Evolutionary conservation across 1,140 invertebrate genomes (phyloP).

Genomic region (Psix sp.): DNA sequence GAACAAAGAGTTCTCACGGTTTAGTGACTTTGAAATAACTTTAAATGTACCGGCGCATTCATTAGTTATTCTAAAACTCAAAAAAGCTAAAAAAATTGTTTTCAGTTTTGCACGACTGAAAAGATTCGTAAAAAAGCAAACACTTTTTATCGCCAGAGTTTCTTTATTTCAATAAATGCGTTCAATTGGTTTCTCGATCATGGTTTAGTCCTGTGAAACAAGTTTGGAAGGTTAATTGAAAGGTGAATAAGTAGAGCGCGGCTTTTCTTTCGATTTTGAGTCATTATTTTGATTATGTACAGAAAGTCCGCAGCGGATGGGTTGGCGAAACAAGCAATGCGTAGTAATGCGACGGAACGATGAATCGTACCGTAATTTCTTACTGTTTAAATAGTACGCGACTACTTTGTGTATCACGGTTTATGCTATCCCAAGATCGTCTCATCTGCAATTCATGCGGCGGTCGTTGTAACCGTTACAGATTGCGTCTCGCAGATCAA

Average conservation of each 20-base stretch:
- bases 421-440: constrained; percentile 16
- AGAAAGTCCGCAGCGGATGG: background rate
- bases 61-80: too few relatives aligned
- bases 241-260: background rate
- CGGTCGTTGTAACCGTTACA: constrained; percentile 28
- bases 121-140: background rate
- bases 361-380: constrained; percentile 15
- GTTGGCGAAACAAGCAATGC: background rate
- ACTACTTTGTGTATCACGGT: constrained; percentile 5
- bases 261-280: background rate
- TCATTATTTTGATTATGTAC: background rate
- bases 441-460: constrained; percentile 44
- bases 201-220: background rate
- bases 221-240: background rate
- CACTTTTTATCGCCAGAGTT: constrained; percentile 1
- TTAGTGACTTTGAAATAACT: too few relatives aligned
- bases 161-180: background rate
- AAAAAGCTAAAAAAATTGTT: background rate
- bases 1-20: too few relatives aligned
- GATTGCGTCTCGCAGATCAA: constrained; percentile 17
- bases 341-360: constrained; percentile 2
- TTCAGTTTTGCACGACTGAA: background rate
- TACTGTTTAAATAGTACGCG: background rate
- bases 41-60: too few relatives aligned
- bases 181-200: constrained; percentile 2